Evolutionary conservation across 2,113 vertebrate species (phyloP).

Genomic region (Fulica atra): DNA sequence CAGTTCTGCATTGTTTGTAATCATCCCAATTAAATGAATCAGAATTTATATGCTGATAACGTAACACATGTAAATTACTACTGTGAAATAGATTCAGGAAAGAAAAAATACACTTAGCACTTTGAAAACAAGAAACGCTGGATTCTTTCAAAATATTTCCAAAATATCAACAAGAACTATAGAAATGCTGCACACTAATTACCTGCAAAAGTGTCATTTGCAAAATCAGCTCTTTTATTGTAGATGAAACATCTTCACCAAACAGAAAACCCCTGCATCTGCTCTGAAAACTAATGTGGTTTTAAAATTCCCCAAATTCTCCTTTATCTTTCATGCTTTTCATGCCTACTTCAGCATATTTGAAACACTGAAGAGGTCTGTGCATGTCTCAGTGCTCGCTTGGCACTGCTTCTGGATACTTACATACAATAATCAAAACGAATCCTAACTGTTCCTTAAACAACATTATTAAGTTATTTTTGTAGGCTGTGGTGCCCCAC

Average conservation of each 20-base stretch:
- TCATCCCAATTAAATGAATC: neutral
- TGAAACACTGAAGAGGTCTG: conserved; percentile 18
- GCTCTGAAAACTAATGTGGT: neutral
- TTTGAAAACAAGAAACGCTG: conserved; percentile 11
- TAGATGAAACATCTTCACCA: neutral
- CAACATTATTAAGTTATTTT: neutral
- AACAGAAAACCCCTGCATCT: neutral
- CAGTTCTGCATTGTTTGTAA: neutral
- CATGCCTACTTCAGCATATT: conserved; percentile 7
- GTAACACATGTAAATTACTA: neutral
- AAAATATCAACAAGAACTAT: neutral
- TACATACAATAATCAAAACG: conserved; percentile 2
- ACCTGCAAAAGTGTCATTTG: conserved; percentile 25
- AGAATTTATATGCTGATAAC: neutral
- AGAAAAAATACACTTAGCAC: neutral
- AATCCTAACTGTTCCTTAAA: neutral
- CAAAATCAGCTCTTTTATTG: neutral
- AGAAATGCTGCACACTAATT: conserved; percentile 21
- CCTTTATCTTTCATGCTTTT: neutral
- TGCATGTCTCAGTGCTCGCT: neutral
- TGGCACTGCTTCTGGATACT: neutral
- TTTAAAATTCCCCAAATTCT: neutral
- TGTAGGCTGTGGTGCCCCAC: neutral
- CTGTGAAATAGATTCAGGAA: neutral
- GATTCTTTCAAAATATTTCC: conserved; percentile 45